These are phyloP conservation scores for Cryptotis parvus DNA, from an alignment of 2,113 vertebrate genomes.

Conservation along the genomic window DNA sequence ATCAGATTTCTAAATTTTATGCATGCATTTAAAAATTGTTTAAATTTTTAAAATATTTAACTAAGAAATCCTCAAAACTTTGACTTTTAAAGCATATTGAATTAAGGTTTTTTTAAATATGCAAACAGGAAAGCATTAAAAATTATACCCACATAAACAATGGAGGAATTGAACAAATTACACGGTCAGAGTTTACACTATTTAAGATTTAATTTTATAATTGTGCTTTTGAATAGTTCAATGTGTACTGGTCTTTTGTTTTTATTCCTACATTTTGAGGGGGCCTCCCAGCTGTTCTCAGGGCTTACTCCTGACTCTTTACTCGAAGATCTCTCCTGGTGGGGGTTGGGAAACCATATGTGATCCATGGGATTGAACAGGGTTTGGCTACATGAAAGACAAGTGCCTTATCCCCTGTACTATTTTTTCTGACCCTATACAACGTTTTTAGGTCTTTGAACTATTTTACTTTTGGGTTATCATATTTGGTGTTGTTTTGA, in stretches of 20 bases:
- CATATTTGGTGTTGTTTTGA: not conserved
- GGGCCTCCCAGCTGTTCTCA: not conserved
- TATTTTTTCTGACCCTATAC: too few relatives aligned
- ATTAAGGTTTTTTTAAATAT: conserved; percentile 22
- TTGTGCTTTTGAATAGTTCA: conserved; percentile 4
- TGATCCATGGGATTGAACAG: too few relatives aligned
- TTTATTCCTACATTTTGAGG: conserved; percentile 17
- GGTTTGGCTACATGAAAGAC: too few relatives aligned
- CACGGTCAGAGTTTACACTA: not conserved
- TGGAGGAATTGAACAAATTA: conserved; percentile 22
- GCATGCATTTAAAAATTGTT: not conserved
- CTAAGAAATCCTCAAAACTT: not conserved
- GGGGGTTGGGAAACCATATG: too few relatives aligned
- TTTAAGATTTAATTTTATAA: conserved; percentile 41
- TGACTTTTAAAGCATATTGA: conserved; percentile 4
- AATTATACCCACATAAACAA: not conserved
- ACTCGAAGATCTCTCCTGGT: too few relatives aligned
- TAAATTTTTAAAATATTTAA: conserved; percentile 17
- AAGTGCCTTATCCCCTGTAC: too few relatives aligned
- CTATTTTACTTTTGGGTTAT: not conserved
- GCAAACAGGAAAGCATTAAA: conserved; percentile 3
- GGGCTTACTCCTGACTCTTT: not conserved
- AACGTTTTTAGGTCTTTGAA: too few relatives aligned
- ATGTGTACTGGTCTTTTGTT: not conserved
- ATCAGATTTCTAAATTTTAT: not conserved